Percentiles rank a stretch among this genome's conserved stretches.
These are phyloP conservation scores for Pituophis catenifer DNA, from an alignment of 2,113 vertebrate genomes.

Conservation along the genomic window DNA sequence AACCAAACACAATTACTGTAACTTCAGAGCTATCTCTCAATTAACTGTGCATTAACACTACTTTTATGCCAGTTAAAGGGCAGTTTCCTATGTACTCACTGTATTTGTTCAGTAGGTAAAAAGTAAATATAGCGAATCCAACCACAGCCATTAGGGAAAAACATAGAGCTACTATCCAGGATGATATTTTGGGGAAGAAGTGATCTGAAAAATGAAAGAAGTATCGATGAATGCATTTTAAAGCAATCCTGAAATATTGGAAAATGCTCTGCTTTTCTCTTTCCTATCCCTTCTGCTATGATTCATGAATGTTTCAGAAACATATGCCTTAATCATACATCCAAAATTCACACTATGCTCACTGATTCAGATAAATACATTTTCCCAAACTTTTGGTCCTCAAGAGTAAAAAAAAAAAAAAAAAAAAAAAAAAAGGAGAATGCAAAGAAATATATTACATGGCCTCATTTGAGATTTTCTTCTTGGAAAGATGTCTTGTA, in stretches of 20 bases:
- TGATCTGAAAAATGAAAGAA: neutral
- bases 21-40: neutral
- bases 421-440: neutral
- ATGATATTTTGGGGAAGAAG: neutral
- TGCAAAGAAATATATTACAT: neutral
- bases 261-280: neutral
- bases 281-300: neutral
- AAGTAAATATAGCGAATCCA: neutral
- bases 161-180: slow-evolving; percentile 1
- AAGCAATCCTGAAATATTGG: neutral
- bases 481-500: neutral
- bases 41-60: neutral
- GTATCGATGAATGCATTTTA: neutral
- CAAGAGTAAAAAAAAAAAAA: neutral
- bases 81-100: slow-evolving; percentile 1
- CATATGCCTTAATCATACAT: neutral
- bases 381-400: neutral
- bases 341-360: neutral
- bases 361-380: neutral
- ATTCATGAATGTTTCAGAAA: neutral
- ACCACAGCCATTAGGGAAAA: neutral
- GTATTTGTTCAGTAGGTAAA: slow-evolving; percentile 8
- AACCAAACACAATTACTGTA: neutral
- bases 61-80: neutral
- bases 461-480: neutral